Base-by-base conservation (phyloP, 2,797 vertebrate genomes). In the Labeo calbasu region DNA sequence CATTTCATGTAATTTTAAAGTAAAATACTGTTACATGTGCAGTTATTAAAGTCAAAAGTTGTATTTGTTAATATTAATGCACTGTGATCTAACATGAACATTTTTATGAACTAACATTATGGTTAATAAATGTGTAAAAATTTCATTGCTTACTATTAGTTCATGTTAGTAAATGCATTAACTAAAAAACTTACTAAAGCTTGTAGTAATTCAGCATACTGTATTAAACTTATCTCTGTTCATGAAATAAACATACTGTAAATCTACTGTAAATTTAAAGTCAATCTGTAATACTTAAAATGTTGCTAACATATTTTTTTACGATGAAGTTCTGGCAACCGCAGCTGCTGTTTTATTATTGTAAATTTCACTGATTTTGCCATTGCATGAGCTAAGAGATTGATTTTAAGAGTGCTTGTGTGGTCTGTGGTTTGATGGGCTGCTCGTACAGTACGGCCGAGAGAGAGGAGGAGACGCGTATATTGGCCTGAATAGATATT, bases 401-500 rank as follows among this genome's bases (percentile, higher is more conserved):
- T 40, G 53, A 23, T 76, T 76, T 23, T 13, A n/a, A 57, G 51
- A 57, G 32, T 15, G 1, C 57, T 23, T 57, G 50, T 70, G 77
- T 80, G 46, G 5, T 81, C 65, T 71, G 51, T 19, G 66, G 28
- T 82, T 19, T 63, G 69, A 82, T 73, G n/a, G 46, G n/a, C 59
- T 66, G 81, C 13, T 63, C 61, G 32, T 36, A 36, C 68, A 32
- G 53, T 80, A 25, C 1, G 32, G 12, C 51, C 10, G 2, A 43
- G 51, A 72, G 40, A 61, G 40, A 48, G 79, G 32, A 63, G 59
- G n/a, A 73, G 46, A 40, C 28, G 25, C 19, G 5, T 72, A 65
- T 17, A 82, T 13, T 46, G 81, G 66, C 71, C 85, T 81, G 72
- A 84, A 84, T 83, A 79, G 70, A 81, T 83, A 86, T 77, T 51